Evolutionary conservation across 2,113 vertebrate genomes (phyloP).

Genomic region (Emydocephalus ijimae): DNA sequence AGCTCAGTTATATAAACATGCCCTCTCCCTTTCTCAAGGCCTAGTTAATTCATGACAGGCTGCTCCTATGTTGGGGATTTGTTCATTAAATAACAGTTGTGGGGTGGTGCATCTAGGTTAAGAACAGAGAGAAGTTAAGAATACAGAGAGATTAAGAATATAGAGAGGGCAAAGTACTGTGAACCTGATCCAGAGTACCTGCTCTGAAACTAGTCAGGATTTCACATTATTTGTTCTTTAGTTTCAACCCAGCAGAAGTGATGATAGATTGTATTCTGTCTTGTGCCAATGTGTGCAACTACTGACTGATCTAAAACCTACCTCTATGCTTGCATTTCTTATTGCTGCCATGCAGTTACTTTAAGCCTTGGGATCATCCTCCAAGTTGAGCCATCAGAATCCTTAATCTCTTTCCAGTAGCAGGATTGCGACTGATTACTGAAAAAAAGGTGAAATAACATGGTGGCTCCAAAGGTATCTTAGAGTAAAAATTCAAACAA

Average conservation of each 20-base stretch:
- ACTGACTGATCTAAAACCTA: background rate
- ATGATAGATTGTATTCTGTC: background rate
- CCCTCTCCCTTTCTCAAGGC: background rate
- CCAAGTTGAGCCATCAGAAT: background rate
- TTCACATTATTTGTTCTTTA: background rate
- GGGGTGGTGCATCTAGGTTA: background rate
- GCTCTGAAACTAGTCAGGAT: background rate
- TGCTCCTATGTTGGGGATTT: background rate
- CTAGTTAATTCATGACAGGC: background rate
- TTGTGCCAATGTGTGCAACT: background rate
- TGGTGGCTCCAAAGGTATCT: background rate
- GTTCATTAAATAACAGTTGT: background rate
- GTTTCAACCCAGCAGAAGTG: background rate
- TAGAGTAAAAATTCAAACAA: background rate
- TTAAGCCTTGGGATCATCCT: background rate
- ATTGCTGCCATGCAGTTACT: background rate
- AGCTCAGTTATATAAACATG: background rate
- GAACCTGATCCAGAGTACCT: background rate
- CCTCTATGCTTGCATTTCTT: fast-evolving
- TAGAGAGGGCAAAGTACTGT: no score
- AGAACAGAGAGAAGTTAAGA: background rate
- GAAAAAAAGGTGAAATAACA: background rate
- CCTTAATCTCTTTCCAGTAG: background rate
- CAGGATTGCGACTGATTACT: fast-evolving
- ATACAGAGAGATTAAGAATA: background rate